Evolutionary conservation across 37 sponge, comb jelly and placozoan species (phyloP), one percentile per base, ranked within the genome.

Genomic region (Lycopodina hypogea): DNA sequence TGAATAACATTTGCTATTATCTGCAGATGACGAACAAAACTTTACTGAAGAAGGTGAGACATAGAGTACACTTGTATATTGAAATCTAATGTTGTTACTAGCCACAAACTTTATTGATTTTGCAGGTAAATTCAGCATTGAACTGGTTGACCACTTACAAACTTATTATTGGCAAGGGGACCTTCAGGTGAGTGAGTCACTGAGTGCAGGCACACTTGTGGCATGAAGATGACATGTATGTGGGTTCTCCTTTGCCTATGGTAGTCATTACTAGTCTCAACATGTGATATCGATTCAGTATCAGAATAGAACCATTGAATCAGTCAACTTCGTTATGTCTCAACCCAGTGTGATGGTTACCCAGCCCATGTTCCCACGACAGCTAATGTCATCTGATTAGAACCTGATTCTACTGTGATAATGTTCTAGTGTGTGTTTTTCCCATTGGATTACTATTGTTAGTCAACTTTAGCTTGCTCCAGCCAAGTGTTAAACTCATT

Each of bases 81-180:
- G 66, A 2, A 11, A 28, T 65, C 11, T 65, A 30, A 11, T 17
- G 4, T 8, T 17, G 12, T 2, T 65, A 32, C n/a, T 28, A 7
- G 35, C 11, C 2, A 30, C 30, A 11, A 8, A 11, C 18, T 32
- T 14, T 65, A 2, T 17, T 28, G 30, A 30, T 32, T 7, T 3
- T 32, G 7, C 34, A 71, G 59, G 77, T 76, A 28, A 37, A 15
- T 36, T 68, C 38, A 0, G 68, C 65, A 41, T 67, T 82, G 0
- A 61, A 82, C 55, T 72, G 60, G 74, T 40, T 82, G 36, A 65
- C 67, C 24, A 82, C 74, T 3, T 73, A 72, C 53, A 73, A 72
- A 51, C 45, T 82, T 55, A 65, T 82, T 26, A 24, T 41, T 6
- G 53, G 74, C 2, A 37, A 45, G 23, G 33, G 63, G 39, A 9